Evolutionary conservation across 2,113 vertebrate species (phyloP), one percentile per base, ranked within the genome.

Genomic region (Grammomys surdaster): DNA sequence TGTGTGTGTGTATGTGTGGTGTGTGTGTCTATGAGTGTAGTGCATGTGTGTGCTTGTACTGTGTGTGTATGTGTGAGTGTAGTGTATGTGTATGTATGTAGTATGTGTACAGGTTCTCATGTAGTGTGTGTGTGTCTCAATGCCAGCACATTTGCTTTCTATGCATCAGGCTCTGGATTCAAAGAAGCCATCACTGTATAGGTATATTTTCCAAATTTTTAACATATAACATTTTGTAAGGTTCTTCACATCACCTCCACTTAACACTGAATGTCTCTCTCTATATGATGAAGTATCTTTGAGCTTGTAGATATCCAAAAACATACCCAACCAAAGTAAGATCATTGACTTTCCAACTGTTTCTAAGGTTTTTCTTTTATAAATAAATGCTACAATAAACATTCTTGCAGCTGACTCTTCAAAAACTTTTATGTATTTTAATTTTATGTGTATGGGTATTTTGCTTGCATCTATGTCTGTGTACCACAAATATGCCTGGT

Each of bases 321-420:
- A 90, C 92, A 43, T 92, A 88, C 86, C 85, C 70, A 88, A 84
- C 7, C 56, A 60, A 54, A 31, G 31, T 5, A 94, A 40, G 67
- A 78, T 24, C 54, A 33, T 36, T 76, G 72, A 77, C 86, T 82
- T 85, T 77, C 56, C 75, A 28, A 9, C 60, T 85, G 31, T 51
- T 92, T 84, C 31, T 78, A 88, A 65, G 36, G 43, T 58, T 88
- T 69, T 11, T 28, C 46, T 85, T 88, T 85, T 92, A 43, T 56
- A 69, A 90, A 90, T 70, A 65, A 58, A 46, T 67, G 56, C 19
- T 69, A 48, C 40, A 69, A 90, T 94, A 19, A 80, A 96, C 31
- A 81, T 22, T 28, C 13, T 17, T 33, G 2, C 5, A 70, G 40
- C 33, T n/a, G 63, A 80, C 73, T 85, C 22, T 60, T 9, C 1